Base-by-base conservation (phyloP, 2,797 vertebrate species). In the Poecilia velifera region DNA sequence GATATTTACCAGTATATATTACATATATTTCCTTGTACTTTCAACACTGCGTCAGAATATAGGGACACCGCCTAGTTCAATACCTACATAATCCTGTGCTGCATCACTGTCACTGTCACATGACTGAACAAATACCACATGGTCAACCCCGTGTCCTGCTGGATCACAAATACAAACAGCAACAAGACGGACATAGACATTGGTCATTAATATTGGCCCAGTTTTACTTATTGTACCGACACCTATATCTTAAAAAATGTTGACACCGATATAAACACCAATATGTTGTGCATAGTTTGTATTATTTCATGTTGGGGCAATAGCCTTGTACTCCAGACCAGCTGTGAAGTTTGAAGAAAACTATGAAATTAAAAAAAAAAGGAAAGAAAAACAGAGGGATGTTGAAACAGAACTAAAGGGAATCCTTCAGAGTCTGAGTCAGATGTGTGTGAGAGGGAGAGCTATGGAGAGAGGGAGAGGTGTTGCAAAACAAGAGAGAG, bases 401-500 rank as follows among this genome's bases (percentile, higher is more conserved):
- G 25, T 46, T 49, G 79, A 76, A 76, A 79, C 49, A 78, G 79
- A 83, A 80, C 62, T 83, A 79, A 88, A 72, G 76, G 81, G 80
- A 88, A 86, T 75, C 81, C 80, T 81, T 81, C 76, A 71, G 72
- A 87, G 74, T 76, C 49, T 3, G 41, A 87, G 64, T 82, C 46
- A 76, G 80, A 74, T 75, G 78, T n/a, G 74, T 79, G 34, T 79
- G 82, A 71, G 74, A 75, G 83, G 34, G 62, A 82, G 80, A 72
- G 81, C 73, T 79, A 80, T 1, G 2, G 64, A 36, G 34, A 81
- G 82, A 70, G 82, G 41, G 74, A 46, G 73, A 77, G 25, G 81
- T 76, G 76, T 18, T 46, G 64, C 47, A 75, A 76, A 87, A 76
- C 5, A 6, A 80, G 82, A 76, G 80, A 72, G 82, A 74, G 81